Percentiles rank a stretch among this genome's conserved stretches.
Conservation (phyloP, 2,113 vertebrate species). For the Catharus bicknelli region DNA sequence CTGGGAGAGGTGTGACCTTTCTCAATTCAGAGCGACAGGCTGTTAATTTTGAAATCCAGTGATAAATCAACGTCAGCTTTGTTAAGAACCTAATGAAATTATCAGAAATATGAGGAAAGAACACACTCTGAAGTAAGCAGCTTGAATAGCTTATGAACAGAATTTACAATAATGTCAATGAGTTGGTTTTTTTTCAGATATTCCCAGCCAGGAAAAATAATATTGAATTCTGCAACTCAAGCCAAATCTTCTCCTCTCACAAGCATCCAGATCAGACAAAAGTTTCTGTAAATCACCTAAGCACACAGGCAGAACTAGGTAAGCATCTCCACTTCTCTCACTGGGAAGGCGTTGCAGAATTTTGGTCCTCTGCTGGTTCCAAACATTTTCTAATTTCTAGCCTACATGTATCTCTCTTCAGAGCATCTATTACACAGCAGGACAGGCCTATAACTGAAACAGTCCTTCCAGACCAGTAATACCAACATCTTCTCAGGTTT, state of each 20-base stretch:
- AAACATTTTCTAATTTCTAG: background rate
- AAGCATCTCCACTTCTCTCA: background rate
- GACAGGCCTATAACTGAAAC: background rate
- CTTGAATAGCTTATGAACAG: background rate
- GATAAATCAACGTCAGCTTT: background rate
- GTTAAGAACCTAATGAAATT: constrained; percentile 1
- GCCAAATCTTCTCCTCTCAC: background rate
- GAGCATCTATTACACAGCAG: background rate
- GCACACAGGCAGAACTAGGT: background rate
- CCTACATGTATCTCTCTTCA: background rate
- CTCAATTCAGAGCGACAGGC: background rate
- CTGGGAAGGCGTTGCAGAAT: background rate
- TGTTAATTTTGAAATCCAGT: background rate
- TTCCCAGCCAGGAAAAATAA: constrained; percentile 13
- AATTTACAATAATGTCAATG: accelerated
- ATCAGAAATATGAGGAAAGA: constrained; percentile 19
- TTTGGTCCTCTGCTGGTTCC: background rate
- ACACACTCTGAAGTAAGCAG: background rate
- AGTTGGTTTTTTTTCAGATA: background rate
- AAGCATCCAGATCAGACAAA: background rate
- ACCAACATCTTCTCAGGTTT: background rate
- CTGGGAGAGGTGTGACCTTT: constrained; percentile 40
- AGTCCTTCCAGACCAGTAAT: background rate
- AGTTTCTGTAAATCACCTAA: background rate
- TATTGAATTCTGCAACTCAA: background rate